Percentiles rank a stretch among this genome's conserved stretches.
These are phyloP conservation scores for Thereva nobilitata DNA, from an alignment of 2,888 invertebrate genomes.

Conservation along the genomic window DNA sequence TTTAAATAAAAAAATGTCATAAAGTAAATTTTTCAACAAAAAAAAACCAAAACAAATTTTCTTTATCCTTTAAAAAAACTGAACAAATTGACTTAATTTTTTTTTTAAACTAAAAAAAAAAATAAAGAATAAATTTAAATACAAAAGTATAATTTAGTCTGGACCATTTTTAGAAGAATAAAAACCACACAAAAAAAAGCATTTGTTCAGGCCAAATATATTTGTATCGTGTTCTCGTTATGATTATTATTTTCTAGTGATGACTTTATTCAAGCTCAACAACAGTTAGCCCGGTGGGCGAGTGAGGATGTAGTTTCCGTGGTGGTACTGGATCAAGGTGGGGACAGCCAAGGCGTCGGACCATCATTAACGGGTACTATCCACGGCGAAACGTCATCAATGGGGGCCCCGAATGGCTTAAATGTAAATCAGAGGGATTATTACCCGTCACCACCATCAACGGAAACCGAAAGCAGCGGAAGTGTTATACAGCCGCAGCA, in stretches of 20 bases:
- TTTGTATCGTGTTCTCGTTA: slow-evolving; percentile 68
- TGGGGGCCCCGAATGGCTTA: slow-evolving; percentile 56
- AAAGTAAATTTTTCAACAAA: slow-evolving; percentile 14
- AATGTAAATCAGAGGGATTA: slow-evolving; percentile 60
- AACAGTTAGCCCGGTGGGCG: slow-evolving; percentile 94
- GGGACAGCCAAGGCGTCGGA: slow-evolving; percentile 60
- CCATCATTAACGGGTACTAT: slow-evolving; percentile 62
- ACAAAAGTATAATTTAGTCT: background rate
- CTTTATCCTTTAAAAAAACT: slow-evolving; percentile 29
- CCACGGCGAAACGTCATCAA: slow-evolving; percentile 51
- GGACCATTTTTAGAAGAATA: background rate
- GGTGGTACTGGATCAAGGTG: slow-evolving; percentile 60
- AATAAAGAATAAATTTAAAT: background rate
- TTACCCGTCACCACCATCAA: slow-evolving; percentile 60
- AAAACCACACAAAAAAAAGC: slow-evolving; percentile 5
- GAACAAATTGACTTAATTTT: background rate
- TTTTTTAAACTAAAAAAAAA: background rate
- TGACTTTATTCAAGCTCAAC: slow-evolving; percentile 97
- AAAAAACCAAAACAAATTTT: slow-evolving; percentile 17
- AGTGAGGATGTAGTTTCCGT: slow-evolving; percentile 79
- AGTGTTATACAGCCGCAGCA: slow-evolving; percentile 58
- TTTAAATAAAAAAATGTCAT: no score
- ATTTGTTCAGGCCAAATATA: slow-evolving; percentile 34
- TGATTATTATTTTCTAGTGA: slow-evolving; percentile 91
- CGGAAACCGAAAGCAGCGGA: slow-evolving; percentile 63